A percentile compares a stretch with the other conserved stretches of the same genome.
phyloP scores from a whole-genome alignment of 2,888 invertebrate species.

The Rambutsinella grinnellia region DNA sequence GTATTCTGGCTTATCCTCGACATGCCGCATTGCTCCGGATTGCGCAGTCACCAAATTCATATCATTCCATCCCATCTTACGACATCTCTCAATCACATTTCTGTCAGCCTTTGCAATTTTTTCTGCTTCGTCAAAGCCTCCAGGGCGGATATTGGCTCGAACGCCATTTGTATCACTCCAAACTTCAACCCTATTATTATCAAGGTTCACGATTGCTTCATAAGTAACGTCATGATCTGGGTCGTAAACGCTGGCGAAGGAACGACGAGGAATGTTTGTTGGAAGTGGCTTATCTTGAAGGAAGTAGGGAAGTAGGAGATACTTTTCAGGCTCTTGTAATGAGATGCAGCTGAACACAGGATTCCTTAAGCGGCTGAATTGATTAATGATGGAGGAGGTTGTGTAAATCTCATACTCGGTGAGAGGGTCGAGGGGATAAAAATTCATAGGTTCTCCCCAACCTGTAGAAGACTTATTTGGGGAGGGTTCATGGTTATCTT shows the following conservation, averaged over 20 bases:
- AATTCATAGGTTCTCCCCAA: no score
- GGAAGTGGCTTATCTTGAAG: slow-evolving; percentile 22
- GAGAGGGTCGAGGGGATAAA: slow-evolving; percentile 37
- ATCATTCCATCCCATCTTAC: slow-evolving; percentile 26
- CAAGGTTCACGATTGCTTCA: slow-evolving; percentile 41
- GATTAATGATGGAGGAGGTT: slow-evolving; percentile 13
- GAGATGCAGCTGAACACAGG: slow-evolving; percentile 29
- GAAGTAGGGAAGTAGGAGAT: slow-evolving; percentile 33
- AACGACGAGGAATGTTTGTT: slow-evolving; percentile 17
- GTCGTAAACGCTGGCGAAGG: slow-evolving; percentile 36
- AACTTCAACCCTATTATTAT: slow-evolving; percentile 25
- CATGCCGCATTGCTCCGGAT: slow-evolving; percentile 43
- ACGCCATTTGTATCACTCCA: slow-evolving; percentile 19
- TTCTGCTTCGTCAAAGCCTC: slow-evolving; percentile 30
- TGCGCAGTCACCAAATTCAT: slow-evolving; percentile 48
- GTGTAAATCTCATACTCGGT: slow-evolving; percentile 24
- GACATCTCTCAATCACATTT: slow-evolving; percentile 23
- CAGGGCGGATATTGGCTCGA: slow-evolving; percentile 11
- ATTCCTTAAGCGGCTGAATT: neutral
- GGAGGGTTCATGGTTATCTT: no score
- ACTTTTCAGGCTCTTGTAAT: slow-evolving; percentile 34
- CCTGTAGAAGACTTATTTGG: no score
- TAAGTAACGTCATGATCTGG: neutral
- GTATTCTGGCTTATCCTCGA: slow-evolving; percentile 42
- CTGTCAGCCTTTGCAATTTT: slow-evolving; percentile 8